Base-by-base conservation (phyloP, 2,888 invertebrate species). In the Polyploca ridens region DNA sequence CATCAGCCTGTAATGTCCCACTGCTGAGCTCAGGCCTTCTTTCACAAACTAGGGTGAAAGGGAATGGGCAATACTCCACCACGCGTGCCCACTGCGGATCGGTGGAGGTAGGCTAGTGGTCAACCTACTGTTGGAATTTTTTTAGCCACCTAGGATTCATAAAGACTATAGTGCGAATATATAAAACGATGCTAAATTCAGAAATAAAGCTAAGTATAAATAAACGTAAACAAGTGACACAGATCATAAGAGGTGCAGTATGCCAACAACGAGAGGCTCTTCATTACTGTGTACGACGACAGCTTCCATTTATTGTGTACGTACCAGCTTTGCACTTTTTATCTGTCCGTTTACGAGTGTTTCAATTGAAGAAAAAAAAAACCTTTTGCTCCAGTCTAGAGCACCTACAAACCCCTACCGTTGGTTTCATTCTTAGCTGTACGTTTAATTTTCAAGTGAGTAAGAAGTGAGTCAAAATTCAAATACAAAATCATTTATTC, bases 341-440 rank as follows among this genome's bases (percentile, higher is more conserved):
- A 71, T 64, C 67, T 62, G 59, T 49, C 62, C 70, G 58, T 69
- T 68, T 69, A 69, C 64, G 54, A 66, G 69, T 65, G 64, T 73
- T 71, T 69, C 66, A 67, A 68, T 59, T 66, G 62, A 58, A 67
- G 64, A 67, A 75, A 75, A 73, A 77, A 67, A 64, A 57, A 16
- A 58, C 61, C 68, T 68, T 74, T 72, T 69, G 63, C 63, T n/a
- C 59, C 62, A 69, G 67, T 68, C 46, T 67, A 62, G 65, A 46
- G 64, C 63, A 59, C 60, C 64, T 14, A 13, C 46, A 44, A 3
- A 19, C 65, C 62, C 74, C 68, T 71, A 68, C 66, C 54, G 13
- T 19, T 19, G 54, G 19, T 19, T 41, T 41, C 3, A 41, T 41
- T 41, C 13, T 13, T 10, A 19, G 7, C 19, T 10, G 7, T 54